Conservation (phyloP, 2,888 invertebrate species). For the Nowickia ferox region DNA sequence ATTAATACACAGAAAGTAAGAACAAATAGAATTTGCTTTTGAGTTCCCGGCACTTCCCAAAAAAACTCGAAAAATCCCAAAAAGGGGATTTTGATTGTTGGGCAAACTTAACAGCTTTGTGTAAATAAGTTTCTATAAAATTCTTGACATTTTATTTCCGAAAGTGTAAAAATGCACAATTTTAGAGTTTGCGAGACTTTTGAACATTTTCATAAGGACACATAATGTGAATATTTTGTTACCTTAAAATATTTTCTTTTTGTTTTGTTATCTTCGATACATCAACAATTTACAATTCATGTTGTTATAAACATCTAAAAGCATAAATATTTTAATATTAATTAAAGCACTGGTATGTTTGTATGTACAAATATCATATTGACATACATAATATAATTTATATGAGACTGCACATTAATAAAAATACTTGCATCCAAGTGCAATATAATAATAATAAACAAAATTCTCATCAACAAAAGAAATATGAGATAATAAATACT, state of each 20-base stretch:
- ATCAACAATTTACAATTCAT: not conserved
- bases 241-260: not conserved
- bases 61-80: too few relatives aligned
- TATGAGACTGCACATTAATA: slow-evolving; percentile 12
- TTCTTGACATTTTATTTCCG: too few relatives aligned
- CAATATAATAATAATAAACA: slow-evolving; percentile 34
- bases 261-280: not conserved
- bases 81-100: too few relatives aligned
- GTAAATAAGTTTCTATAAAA: too few relatives aligned
- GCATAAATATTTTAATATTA: slow-evolving; percentile 58
- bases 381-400: slow-evolving; percentile 7
- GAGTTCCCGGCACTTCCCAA: too few relatives aligned
- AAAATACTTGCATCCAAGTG: not conserved
- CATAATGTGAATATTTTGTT: too few relatives aligned
- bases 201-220: too few relatives aligned
- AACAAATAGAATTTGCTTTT: too few relatives aligned
- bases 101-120: too few relatives aligned
- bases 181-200: too few relatives aligned
- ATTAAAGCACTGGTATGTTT: not conserved
- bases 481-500: slow-evolving; percentile 58
- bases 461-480: slow-evolving; percentile 50
- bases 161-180: too few relatives aligned
- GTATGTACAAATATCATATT: slow-evolving; percentile 38
- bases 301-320: not conserved
- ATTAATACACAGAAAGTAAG: too few relatives aligned